Base-by-base conservation (phyloP, 2,113 vertebrate genomes). In the Zosterops borbonicus region DNA sequence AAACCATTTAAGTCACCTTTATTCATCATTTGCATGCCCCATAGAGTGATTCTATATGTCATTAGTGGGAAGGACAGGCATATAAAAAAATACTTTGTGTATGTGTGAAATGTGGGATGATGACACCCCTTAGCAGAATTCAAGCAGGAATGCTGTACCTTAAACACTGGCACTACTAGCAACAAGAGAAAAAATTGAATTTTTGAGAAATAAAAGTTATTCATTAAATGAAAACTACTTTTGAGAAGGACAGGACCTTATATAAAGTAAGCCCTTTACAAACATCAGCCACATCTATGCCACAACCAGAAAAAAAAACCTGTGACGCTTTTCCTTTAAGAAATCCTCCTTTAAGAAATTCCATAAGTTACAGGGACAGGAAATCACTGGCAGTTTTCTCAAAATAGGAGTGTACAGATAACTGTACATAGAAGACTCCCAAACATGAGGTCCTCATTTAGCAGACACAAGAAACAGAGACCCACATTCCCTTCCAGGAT, bases 1-100 rank as follows among this genome's bases (percentile, higher is more conserved):
- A 37, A 83, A 8, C 5, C 31, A 2, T 14, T 35, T 17, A 10
- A 35, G 18, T 46, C 37, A 41, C 9, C 25, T 47, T 31, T 68
- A 22, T 49, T 75, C 25, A 17, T 39, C 7, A 0, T 1, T 2
- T 14, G 29, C 4, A 0, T 41, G 6, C 19, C 33, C 9, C 31
- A 6, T 33, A 53, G n/a, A 12, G 8, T n/a, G 58, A 20, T 80
- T 86, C 20, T 5, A 11, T 8, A 9, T 5, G 18, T n/a, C 23
- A 9, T 29, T 28, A 39, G 14, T 41, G 20, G 41, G 41, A 90
- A 83, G 12, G 8, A 42, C 9, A 18, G 9, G 2, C 6, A 55
- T 41, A 15, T 28, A 33, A 49, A 5, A 46, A 58, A 50, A 41
- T 9, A 29, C 8, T 58, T 25, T 8, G 24, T 46, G 6, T 24